Conservation (phyloP, 2,888 invertebrate genomes). For the Limnephilus marmoratus region DNA sequence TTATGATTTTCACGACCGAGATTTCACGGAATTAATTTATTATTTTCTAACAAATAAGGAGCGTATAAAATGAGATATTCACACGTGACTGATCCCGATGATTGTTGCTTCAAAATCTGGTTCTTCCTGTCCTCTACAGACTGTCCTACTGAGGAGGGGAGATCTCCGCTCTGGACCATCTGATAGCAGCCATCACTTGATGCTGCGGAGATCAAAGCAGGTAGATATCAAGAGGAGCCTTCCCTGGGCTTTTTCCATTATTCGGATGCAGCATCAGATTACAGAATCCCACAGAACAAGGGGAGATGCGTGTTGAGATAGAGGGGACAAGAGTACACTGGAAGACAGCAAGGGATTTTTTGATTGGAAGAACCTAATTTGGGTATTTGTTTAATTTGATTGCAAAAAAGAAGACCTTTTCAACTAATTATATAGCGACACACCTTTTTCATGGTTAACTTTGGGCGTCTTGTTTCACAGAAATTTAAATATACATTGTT, state of each 20-base stretch:
- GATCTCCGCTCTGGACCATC: constrained; percentile 32
- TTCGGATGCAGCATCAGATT: constrained; percentile 63
- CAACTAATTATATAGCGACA: neutral
- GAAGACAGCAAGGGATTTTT: neutral
- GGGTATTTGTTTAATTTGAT: constrained; percentile 24
- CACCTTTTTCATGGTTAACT: too few relatives aligned
- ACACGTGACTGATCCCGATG: constrained; percentile 16
- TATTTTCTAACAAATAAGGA: neutral
- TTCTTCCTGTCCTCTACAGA: constrained; percentile 12
- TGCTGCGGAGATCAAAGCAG: constrained; percentile 32
- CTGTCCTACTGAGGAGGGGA: constrained; percentile 4
- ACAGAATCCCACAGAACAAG: constrained; percentile 57
- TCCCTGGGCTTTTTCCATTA: constrained; percentile 56
- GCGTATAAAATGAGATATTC: neutral
- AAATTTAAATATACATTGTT: too few relatives aligned
- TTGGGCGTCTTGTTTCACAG: too few relatives aligned
- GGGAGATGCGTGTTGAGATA: constrained; percentile 62
- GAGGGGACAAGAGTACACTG: constrained; percentile 3
- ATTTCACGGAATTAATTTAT: neutral
- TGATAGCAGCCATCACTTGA: constrained; percentile 35
- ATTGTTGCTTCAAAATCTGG: constrained; percentile 15
- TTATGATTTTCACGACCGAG: neutral
- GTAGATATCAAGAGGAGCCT: constrained; percentile 34
- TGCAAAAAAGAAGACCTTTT: neutral
- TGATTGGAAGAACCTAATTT: constrained; percentile 7